Evolutionary conservation across 2,888 invertebrate species (phyloP), one percentile per base, ranked within the genome.

Genomic region (Ennomos fuscantarius): DNA sequence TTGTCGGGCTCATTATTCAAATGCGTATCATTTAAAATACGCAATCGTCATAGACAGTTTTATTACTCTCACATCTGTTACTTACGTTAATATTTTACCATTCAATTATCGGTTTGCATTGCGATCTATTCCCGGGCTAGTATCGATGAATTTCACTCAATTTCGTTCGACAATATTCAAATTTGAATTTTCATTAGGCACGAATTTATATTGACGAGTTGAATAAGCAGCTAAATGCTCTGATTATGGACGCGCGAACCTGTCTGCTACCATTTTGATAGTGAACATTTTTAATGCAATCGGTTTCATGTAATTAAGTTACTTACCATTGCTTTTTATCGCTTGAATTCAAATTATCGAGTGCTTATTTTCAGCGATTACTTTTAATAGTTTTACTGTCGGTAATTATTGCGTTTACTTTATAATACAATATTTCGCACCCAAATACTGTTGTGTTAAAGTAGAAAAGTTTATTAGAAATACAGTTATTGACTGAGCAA

Each of bases 121-220:
- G 67, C 56, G 53, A 66, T 63, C 66, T 74, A 74, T 71, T 70
- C 70, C 71, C 72, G 65, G 72, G 66, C 74, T 70, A 76, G 73
- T 74, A 73, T 70, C 68, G 70, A 73, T 77, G 72, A 72, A 80
- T 79, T 82, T 80, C 74, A 79, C 70, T 78, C 72, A 76, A 84
- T 82, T 81, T 76, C 73, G 78, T 80, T 75, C 74, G 76, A 72
- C 79, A 79, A 78, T 86, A 86, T 87, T 87, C 82, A 83, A 86
- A 87, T 86, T 81, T 65, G 69, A 73, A 75, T 80, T 85, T 82
- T 80, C 82, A 84, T 86, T 84, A 84, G 78, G 77, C 77, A 82
- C 50, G 50, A 62, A 61, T 85, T 84, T 79, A 81, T 78, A 79
- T 79, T 83, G 79, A 79, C 70, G 78, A 74, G 74, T 75, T 81